A percentile compares a stretch with the other conserved stretches of the same genome.
Conservation (phyloP, 1,140 invertebrate species). For the Drosophila repletoides region DNA sequence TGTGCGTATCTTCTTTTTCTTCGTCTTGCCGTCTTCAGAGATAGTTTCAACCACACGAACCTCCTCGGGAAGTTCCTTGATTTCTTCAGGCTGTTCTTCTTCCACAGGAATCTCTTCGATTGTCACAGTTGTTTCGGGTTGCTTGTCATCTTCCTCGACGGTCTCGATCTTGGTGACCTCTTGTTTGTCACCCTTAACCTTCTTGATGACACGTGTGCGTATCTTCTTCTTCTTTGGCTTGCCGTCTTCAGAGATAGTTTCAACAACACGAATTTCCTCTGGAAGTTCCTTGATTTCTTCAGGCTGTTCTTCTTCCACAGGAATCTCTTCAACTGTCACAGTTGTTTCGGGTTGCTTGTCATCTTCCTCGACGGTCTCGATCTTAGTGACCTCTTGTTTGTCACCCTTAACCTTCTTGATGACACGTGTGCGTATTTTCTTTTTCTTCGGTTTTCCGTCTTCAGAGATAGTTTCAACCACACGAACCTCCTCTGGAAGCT, state of each 20-base stretch:
- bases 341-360: constrained; percentile 3
- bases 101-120: constrained; percentile 12
- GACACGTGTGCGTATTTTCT: constrained; percentile 16
- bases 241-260: constrained; percentile 19
- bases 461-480: constrained; percentile 4
- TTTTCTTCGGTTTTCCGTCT: constrained; percentile 17
- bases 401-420: constrained; percentile 25
- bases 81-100: constrained; percentile 10
- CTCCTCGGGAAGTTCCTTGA: constrained; percentile 16
- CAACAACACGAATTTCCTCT: constrained; percentile 8
- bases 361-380: constrained; percentile 19
- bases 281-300: constrained; percentile 7
- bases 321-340: constrained; percentile 6
- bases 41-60: constrained; percentile 12
- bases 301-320: constrained; percentile 6
- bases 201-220: constrained; percentile 20
- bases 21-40: constrained; percentile 11
- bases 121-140: constrained; percentile 7
- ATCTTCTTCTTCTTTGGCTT: constrained; percentile 18
- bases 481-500: constrained; percentile 16
- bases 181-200: constrained; percentile 21
- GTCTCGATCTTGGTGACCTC: constrained; percentile 28
- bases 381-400: constrained; percentile 27
- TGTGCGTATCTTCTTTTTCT: constrained; percentile 25
- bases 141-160: constrained; percentile 17